A percentile compares a stretch with the other conserved stretches of the same genome.
These are phyloP conservation scores for Gnathochromis pfefferi DNA, from an alignment of 2,113 vertebrate species.

Conservation along the genomic window DNA sequence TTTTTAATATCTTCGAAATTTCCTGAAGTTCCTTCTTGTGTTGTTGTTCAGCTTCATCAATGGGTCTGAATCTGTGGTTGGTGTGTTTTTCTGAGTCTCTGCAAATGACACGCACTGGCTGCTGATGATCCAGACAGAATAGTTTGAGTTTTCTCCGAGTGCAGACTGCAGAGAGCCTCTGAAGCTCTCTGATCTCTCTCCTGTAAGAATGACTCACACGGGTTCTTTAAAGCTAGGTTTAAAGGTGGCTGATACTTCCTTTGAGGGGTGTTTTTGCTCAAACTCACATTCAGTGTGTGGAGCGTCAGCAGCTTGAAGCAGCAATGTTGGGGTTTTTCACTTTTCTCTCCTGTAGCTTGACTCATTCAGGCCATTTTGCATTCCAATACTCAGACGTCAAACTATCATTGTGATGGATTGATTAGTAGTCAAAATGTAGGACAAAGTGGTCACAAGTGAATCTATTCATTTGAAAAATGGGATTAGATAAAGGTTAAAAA, in stretches of 20 bases:
- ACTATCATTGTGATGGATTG: not conserved
- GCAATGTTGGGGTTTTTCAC: not conserved
- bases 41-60: not conserved
- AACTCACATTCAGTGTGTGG: not conserved
- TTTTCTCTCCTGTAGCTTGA: accelerated
- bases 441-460: accelerated
- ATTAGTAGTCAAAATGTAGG: not conserved
- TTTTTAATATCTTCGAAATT: accelerated
- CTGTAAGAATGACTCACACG: not conserved
- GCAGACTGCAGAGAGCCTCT: not conserved
- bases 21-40: not conserved
- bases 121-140: not conserved
- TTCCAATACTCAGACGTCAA: not conserved
- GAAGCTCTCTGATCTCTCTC: not conserved
- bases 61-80: not conserved
- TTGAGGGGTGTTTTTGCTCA: accelerated
- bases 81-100: not conserved
- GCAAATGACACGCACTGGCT: not conserved
- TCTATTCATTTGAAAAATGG: not conserved
- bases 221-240: not conserved
- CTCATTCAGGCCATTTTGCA: not conserved
- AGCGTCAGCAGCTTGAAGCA: not conserved
- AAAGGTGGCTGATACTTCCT: not conserved
- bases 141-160: not conserved
- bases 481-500: not conserved